Evolutionary conservation across 2,888 invertebrate genomes (phyloP).

Genomic region (Uloborus plumipes): DNA sequence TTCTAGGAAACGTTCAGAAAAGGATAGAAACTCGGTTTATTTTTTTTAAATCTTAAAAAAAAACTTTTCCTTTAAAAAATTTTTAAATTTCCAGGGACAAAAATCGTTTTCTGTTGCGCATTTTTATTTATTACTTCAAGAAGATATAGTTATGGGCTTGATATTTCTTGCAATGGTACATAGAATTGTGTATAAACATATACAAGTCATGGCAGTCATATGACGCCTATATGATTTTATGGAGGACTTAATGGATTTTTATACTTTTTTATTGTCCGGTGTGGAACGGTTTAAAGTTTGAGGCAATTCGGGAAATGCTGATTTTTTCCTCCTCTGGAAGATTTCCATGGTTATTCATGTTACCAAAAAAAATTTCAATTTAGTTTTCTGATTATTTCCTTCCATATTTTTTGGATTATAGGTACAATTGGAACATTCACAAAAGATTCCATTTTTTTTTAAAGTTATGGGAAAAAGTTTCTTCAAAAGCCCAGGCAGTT

Average conservation of each 20-base stretch:
- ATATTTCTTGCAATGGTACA: slow-evolving; percentile 39
- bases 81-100: slow-evolving; percentile 45
- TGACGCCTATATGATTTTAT: slow-evolving; percentile 24
- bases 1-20: slow-evolving; percentile 46
- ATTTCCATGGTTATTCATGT: too few species aligned
- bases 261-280: neutral
- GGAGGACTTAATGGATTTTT: slow-evolving; percentile 47
- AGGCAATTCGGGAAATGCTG: too few species aligned
- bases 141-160: slow-evolving; percentile 59
- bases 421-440: slow-evolving; percentile 6
- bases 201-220: slow-evolving; percentile 17
- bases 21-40: slow-evolving; percentile 61
- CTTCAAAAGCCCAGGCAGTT: neutral
- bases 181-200: slow-evolving; percentile 42
- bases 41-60: slow-evolving; percentile 20
- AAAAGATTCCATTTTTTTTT: neutral
- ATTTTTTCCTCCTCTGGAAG: too few species aligned
- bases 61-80: slow-evolving; percentile 11
- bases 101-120: slow-evolving; percentile 11
- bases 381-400: neutral
- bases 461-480: neutral
- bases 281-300: slow-evolving; percentile 1
- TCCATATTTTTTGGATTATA: neutral
- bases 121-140: slow-evolving; percentile 41
- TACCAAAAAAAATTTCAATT: neutral